Evolutionary conservation across 2,797 vertebrate genomes (phyloP), one percentile per base, ranked within the genome.

Genomic region (Acrocephalus scirpaceus): DNA sequence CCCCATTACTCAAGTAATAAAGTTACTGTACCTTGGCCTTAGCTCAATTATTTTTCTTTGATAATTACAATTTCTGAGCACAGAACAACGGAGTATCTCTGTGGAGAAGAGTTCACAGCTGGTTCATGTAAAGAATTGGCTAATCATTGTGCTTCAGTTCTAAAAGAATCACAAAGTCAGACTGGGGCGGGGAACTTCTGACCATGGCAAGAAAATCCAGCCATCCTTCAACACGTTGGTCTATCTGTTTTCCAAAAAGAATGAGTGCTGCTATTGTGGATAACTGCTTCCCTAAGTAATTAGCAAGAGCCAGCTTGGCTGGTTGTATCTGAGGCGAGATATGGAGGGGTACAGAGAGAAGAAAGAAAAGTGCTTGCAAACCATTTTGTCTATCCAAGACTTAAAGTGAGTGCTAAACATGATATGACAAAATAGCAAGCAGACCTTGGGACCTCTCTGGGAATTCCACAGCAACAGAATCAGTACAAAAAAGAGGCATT

Each of bases 51-150:
- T 61, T 88, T 86, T 86, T 65, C 54, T 83, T 92, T 71, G 62
- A 66, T 71, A 93, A 94, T 93, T 94, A 88, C 36, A 51, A 30
- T 88, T 94, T 93, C 71, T 96, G 72, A 85, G 85, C 30, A 34
- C 2, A 13, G 74, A 95, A 91, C 42, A 87, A 87, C 25, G 64
- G 57, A 93, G 16, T 47, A 72, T 87, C 80, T 92, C 93, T 73
- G 11, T 16, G 83, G 86, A 96, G 79, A 66, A 56, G 40, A 77
- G 86, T 64, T 92, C 88, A 81, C 95, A 96, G 94, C 83, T 97
- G 96, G 90, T 93, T 96, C 48, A 6, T 78, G 65, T 89, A 95
- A 96, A 62, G 21, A 60, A 48, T 7, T 91, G 90, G 78, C 72
- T 94, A 84, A 95, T 88, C 57, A 38, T 12, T 30, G 42, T 64